phyloP scores from a whole-genome alignment of 2,888 invertebrate genomes.

The Microctonus hyperodae region DNA sequence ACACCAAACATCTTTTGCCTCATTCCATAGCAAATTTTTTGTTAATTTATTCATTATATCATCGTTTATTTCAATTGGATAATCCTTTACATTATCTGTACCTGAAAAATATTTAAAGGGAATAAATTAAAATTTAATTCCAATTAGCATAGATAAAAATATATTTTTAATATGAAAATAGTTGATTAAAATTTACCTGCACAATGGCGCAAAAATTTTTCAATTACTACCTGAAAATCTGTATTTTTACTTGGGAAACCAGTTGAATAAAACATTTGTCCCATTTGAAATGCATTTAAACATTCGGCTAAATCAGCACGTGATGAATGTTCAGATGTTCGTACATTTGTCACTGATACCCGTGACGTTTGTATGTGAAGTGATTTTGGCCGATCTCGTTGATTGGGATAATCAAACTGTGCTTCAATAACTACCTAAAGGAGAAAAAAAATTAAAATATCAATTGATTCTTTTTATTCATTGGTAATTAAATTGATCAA shows the following conservation, averaged over 20 bases:
- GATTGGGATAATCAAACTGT: constrained; percentile 76
- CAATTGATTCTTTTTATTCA: constrained; percentile 11
- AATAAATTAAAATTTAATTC: no score
- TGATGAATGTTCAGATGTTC: constrained; percentile 71
- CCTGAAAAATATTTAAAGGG: constrained; percentile 55
- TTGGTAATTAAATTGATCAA: no score
- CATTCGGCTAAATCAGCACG: constrained; percentile 82
- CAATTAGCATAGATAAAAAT: background rate
- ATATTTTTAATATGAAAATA: background rate
- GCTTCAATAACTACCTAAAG: constrained; percentile 81
- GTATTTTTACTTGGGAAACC: constrained; percentile 76
- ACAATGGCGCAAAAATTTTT: constrained; percentile 81
- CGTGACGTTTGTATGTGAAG: constrained; percentile 85
- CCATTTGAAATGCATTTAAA: constrained; percentile 78
- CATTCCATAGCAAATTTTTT: constrained; percentile 75
- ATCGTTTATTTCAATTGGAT: constrained; percentile 55
- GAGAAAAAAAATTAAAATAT: constrained; percentile 7
- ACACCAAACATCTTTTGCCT: constrained; percentile 89
- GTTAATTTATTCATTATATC: constrained; percentile 66
- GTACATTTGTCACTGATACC: constrained; percentile 75
- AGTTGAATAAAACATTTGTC: constrained; percentile 76
- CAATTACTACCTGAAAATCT: constrained; percentile 81
- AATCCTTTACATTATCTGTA: constrained; percentile 50
- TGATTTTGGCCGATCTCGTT: constrained; percentile 86
- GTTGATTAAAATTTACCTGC: constrained; percentile 57